These are phyloP conservation scores for Pterocles burchelli DNA, from an alignment of 2,113 vertebrate species.

Conservation along the genomic window DNA sequence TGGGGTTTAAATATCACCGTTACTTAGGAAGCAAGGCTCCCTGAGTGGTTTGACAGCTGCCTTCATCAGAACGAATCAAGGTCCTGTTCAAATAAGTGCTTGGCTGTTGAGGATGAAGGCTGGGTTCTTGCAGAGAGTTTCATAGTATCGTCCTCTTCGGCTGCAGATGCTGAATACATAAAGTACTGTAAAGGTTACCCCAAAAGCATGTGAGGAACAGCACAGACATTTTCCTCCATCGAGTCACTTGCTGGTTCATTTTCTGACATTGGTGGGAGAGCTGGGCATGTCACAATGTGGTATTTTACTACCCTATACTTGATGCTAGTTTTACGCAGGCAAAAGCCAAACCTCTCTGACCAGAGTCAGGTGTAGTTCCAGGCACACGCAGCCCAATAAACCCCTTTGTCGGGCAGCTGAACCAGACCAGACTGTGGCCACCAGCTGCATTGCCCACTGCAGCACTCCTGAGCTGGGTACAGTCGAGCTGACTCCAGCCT, in stretches of 20 bases:
- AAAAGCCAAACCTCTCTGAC: not conserved
- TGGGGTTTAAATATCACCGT: slow-evolving; percentile 28
- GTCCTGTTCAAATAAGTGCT: not conserved
- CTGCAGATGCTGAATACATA: not conserved
- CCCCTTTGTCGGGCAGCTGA: not conserved
- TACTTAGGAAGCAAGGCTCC: not conserved
- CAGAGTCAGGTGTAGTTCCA: not conserved
- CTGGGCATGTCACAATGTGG: not conserved
- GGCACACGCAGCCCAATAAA: not conserved
- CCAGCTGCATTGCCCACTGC: accelerated
- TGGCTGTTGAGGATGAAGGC: not conserved
- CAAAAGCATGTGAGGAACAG: not conserved
- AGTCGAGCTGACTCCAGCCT: not conserved
- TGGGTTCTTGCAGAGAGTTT: not conserved
- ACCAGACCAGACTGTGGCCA: not conserved
- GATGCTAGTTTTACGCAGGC: not conserved
- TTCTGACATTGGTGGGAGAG: not conserved
- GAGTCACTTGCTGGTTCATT: not conserved
- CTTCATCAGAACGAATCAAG: not conserved
- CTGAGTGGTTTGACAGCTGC: not conserved
- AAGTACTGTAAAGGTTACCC: not conserved
- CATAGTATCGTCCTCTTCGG: not conserved
- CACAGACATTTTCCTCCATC: not conserved
- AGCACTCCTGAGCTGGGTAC: not conserved
- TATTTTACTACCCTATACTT: not conserved